Conservation (phyloP, 1,140 invertebrate genomes). For the Neodiprion virginianus region DNA sequence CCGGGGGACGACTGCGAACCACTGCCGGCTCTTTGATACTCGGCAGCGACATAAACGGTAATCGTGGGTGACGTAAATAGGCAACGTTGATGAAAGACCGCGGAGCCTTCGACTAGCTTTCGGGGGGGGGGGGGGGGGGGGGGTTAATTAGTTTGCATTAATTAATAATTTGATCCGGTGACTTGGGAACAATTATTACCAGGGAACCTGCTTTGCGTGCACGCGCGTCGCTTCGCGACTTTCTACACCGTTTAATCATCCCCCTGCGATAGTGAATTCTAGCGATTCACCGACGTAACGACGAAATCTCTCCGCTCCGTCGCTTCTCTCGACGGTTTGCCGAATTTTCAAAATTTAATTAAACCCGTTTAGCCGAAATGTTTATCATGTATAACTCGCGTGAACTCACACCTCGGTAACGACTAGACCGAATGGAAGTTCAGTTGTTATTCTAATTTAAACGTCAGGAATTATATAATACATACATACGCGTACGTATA, state of each 20-base stretch:
- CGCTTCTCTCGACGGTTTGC: too few species aligned
- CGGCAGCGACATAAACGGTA: not conserved
- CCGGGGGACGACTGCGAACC: not conserved
- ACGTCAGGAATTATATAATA: not conserved
- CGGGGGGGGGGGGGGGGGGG: not conserved
- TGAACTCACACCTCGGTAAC: too few species aligned
- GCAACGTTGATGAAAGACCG: not conserved
- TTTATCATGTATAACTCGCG: too few species aligned
- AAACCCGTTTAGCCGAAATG: too few species aligned
- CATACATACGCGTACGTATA: not conserved
- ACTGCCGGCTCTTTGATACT: not conserved
- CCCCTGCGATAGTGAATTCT: too few species aligned
- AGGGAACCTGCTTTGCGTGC: not conserved
- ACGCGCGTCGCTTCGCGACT: too few species aligned
- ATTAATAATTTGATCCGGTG: not conserved
- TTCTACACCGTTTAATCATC: too few species aligned
- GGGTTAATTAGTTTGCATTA: slow-evolving; percentile 4
- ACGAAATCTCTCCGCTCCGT: too few species aligned
- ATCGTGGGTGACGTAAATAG: not conserved
- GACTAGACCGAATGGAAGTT: too few species aligned
- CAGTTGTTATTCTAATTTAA: not conserved
- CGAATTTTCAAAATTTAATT: too few species aligned
- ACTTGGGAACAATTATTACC: not conserved
- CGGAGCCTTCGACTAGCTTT: not conserved
- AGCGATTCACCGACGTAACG: too few species aligned